A percentile compares a stretch with the other conserved stretches of the same genome.
phyloP scores from a whole-genome alignment of 37 sponge, comb jelly and placozoan genomes.

The Lycopodina hypogea region DNA sequence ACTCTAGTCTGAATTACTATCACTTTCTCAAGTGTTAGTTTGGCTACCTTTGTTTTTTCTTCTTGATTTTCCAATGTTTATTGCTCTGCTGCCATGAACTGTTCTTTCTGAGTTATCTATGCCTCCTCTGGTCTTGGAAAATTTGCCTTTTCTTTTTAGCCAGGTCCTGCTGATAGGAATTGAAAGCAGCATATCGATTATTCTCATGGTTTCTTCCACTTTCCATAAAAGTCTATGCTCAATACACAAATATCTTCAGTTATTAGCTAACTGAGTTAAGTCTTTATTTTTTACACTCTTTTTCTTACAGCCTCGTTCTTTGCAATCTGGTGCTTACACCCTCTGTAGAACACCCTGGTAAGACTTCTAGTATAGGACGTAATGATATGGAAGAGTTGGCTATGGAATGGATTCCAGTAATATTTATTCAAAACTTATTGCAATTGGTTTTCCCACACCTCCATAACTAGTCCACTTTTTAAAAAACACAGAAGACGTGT shows the following conservation, averaged over 20 bases:
- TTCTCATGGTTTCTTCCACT: conserved; percentile 43
- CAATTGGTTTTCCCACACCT: conserved; percentile 5
- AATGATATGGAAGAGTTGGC: too few relatives aligned
- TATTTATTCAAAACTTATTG: too few relatives aligned
- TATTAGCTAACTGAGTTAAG: background rate
- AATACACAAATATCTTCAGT: background rate
- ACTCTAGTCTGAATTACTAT: background rate
- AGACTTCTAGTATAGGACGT: conserved; percentile 93
- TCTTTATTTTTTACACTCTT: too few relatives aligned
- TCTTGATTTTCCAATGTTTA: background rate
- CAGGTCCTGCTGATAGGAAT: conserved; percentile 44
- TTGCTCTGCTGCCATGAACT: conserved; percentile 7
- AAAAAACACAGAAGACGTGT: too few relatives aligned
- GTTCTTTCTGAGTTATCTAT: background rate
- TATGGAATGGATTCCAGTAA: too few relatives aligned
- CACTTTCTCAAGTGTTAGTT: background rate
- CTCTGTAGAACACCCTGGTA: conserved; percentile 79
- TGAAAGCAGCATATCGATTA: conserved; percentile 54
- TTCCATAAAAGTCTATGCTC: conserved; percentile 87
- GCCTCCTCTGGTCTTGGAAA: background rate
- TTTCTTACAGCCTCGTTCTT: conserved; percentile 79
- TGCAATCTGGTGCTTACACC: conserved; percentile 90
- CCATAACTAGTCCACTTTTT: too few relatives aligned
- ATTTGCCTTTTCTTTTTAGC: background rate
- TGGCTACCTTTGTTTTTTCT: conserved; percentile 1